A percentile compares a stretch with the other conserved stretches of the same genome.
phyloP scores from a whole-genome alignment of 2,797 vertebrate genomes.

The Enteromius afrohamiltoni region DNA sequence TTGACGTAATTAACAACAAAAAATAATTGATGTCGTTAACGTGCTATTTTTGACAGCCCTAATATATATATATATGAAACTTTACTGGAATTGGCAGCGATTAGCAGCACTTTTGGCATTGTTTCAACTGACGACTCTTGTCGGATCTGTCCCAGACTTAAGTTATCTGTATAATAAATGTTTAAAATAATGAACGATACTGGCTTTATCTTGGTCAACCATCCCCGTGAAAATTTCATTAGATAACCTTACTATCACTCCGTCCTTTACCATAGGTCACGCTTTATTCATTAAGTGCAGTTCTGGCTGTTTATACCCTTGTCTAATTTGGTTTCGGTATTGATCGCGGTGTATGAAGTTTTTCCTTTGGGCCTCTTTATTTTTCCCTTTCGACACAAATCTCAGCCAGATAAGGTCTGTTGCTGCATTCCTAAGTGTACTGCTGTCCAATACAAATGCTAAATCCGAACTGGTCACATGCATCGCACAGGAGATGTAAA shows the following conservation, averaged over 20 bases:
- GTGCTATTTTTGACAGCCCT: too few species aligned
- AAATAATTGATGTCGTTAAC: too few species aligned
- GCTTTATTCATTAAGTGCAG: constrained; percentile 5
- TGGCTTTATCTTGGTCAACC: constrained; percentile 6
- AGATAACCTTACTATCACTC: neutral
- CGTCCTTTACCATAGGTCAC: neutral
- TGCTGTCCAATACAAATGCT: constrained; percentile 28
- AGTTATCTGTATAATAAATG: neutral
- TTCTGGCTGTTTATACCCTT: neutral
- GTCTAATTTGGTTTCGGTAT: constrained; percentile 43
- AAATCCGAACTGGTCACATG: constrained; percentile 25
- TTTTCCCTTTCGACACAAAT: constrained; percentile 28
- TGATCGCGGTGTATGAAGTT: neutral
- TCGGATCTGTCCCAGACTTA: neutral
- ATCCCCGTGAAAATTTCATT: constrained; percentile 10
- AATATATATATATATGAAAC: neutral
- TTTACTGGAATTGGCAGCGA: neutral
- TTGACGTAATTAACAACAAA: too few species aligned
- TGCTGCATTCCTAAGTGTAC: constrained; percentile 24
- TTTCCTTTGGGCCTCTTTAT: constrained; percentile 46
- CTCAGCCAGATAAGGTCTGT: constrained; percentile 28
- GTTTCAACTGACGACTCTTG: neutral
- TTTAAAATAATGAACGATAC: neutral
- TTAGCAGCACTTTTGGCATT: neutral
- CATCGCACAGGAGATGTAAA: neutral